These are phyloP conservation scores for Clepsis dumicolana DNA, from an alignment of 2,888 invertebrate genomes.

Conservation along the genomic window DNA sequence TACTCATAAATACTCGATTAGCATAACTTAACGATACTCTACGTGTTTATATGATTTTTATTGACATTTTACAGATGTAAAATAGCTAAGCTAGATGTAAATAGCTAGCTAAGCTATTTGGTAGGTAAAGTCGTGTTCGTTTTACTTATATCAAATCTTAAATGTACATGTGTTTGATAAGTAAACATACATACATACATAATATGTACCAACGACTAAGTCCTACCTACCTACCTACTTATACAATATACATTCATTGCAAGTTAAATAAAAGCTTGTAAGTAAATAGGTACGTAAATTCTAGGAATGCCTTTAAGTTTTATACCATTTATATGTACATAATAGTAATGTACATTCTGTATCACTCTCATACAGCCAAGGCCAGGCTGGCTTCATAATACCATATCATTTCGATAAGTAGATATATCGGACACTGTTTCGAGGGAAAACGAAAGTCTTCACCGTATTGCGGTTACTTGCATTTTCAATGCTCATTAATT, in stretches of 20 bases:
- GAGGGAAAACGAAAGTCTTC: conserved; percentile 34
- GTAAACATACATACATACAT: too few relatives aligned
- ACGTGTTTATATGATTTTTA: neutral
- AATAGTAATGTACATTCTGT: neutral
- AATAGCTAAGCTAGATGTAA: too few relatives aligned
- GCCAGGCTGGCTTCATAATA: conserved; percentile 11
- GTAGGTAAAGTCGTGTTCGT: too few relatives aligned
- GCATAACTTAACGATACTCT: conserved; percentile 4
- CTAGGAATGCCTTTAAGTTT: neutral
- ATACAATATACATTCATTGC: too few relatives aligned
- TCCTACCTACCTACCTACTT: too few relatives aligned
- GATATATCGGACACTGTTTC: conserved; percentile 11
- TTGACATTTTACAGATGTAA: neutral
- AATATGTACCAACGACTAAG: too few relatives aligned
- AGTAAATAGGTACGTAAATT: neutral
- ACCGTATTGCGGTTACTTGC: conserved; percentile 12
- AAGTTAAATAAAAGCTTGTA: too few relatives aligned
- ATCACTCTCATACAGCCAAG: conserved; percentile 21
- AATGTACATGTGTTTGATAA: too few relatives aligned
- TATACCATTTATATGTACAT: neutral
- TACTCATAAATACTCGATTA: conserved; percentile 3
- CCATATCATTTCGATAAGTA: conserved; percentile 24
- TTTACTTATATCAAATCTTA: too few relatives aligned
- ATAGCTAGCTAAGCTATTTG: too few relatives aligned
- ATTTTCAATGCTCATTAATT: conserved; percentile 18